phyloP scores from a whole-genome alignment of 2,113 vertebrate genomes.

The Cygnus buccinator region DNA sequence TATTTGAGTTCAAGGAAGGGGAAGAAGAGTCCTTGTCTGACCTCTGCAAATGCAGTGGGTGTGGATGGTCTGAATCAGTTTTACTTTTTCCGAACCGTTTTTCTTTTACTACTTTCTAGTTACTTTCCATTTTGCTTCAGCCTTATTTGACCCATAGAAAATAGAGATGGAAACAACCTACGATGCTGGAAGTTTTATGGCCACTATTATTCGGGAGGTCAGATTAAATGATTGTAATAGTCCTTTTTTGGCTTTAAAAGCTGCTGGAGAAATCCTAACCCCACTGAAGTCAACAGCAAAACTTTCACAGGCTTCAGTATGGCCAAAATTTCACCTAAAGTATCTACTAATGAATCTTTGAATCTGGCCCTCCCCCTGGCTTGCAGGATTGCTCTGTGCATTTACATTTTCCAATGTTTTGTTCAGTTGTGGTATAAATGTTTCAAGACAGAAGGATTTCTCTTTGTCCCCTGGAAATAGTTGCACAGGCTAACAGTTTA shows the following conservation, averaged over 20 bases:
- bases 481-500: conserved; percentile 31
- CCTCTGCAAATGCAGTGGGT: conserved; percentile 52
- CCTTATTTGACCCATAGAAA: conserved; percentile 56
- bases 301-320: not conserved
- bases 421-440: not conserved
- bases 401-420: conserved; percentile 42
- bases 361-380: not conserved
- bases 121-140: conserved; percentile 55
- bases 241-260: conserved; percentile 13
- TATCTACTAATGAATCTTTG: conserved; percentile 7
- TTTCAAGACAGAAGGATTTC: conserved; percentile 39
- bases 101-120: conserved; percentile 69
- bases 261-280: not conserved
- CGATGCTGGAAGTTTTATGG: not conserved
- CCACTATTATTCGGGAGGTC: not conserved
- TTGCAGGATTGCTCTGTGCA: not conserved
- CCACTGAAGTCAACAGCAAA: not conserved
- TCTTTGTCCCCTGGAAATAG: conserved; percentile 31
- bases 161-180: not conserved
- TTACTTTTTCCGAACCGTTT: conserved; percentile 20
- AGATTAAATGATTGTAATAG: conserved; percentile 2
- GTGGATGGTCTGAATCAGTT: conserved; percentile 43
- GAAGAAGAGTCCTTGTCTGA: conserved; percentile 60
- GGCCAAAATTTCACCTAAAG: not conserved
- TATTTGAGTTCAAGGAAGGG: conserved; percentile 60